Conservation (phyloP, 2,888 invertebrate species). For the Aethes cnicana region DNA sequence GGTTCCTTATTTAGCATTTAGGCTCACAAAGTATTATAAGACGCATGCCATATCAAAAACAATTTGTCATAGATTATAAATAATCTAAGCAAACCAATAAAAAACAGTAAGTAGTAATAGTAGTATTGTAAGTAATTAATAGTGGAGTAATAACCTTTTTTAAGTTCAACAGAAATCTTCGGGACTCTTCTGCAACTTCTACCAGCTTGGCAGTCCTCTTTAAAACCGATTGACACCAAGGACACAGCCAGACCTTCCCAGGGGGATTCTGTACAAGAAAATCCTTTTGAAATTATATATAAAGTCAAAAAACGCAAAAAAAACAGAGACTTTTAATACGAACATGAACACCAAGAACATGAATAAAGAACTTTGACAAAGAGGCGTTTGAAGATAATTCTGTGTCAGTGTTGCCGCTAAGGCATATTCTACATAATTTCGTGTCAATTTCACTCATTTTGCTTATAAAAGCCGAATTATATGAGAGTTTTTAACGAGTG, state of each 20-base stretch:
- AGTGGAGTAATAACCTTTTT: background rate
- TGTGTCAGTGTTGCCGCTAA: conserved; percentile 1
- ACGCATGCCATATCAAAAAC: too few species aligned
- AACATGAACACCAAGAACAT: conserved; percentile 16
- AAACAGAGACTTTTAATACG: background rate
- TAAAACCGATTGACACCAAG: conserved; percentile 11
- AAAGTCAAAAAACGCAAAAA: background rate
- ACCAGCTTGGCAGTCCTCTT: conserved; percentile 10
- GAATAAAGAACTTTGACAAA: conserved; percentile 19
- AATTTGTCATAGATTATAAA: too few species aligned
- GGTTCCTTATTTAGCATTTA: too few species aligned
- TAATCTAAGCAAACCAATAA: too few species aligned
- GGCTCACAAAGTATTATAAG: too few species aligned
- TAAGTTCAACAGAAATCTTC: background rate
- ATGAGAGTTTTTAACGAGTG: too few species aligned
- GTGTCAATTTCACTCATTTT: conserved; percentile 16
- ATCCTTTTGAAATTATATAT: background rate
- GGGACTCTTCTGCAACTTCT: conserved; percentile 3
- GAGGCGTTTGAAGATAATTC: conserved; percentile 2
- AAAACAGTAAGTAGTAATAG: too few species aligned
- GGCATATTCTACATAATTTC: conserved; percentile 23
- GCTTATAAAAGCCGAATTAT: background rate
- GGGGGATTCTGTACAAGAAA: conserved; percentile 17
- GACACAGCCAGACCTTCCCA: conserved; percentile 8
- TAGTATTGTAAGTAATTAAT: background rate